phyloP scores from a whole-genome alignment of 2,888 invertebrate species.

The Scaptomyza reducta region DNA sequence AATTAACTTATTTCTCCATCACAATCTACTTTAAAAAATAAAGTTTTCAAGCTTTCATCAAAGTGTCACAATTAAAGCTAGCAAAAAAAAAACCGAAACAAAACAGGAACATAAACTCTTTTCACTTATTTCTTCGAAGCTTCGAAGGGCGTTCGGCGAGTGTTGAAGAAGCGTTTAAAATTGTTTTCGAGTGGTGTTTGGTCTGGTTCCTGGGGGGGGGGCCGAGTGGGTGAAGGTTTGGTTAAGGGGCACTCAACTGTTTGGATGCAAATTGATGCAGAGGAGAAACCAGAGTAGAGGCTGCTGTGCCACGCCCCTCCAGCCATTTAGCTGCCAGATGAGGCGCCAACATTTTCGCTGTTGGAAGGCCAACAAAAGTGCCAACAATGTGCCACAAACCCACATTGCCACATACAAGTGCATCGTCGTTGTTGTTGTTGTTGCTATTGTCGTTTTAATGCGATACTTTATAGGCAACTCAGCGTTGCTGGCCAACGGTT shows the following conservation, averaged over 20 bases:
- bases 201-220: background rate
- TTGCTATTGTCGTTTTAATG: constrained; percentile 42
- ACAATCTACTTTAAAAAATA: too few species aligned
- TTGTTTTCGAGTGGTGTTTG: too few species aligned
- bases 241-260: constrained; percentile 70
- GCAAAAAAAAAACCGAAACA: too few species aligned
- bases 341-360: constrained; percentile 81
- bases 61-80: too few species aligned
- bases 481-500: constrained; percentile 17
- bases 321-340: constrained; percentile 82
- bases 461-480: constrained; percentile 65
- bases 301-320: constrained; percentile 79
- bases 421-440: constrained; percentile 58
- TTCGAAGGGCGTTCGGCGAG: too few species aligned
- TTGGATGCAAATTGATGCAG: constrained; percentile 78
- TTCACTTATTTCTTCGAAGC: too few species aligned
- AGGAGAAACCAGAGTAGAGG: constrained; percentile 80
- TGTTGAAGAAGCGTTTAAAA: too few species aligned
- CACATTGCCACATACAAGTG: constrained; percentile 64
- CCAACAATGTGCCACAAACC: constrained; percentile 61
- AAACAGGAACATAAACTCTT: too few species aligned
- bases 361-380: constrained; percentile 64
- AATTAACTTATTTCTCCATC: too few species aligned
- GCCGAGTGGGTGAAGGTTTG: background rate
- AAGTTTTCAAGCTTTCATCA: too few species aligned